Evolutionary conservation across 1,140 invertebrate genomes (phyloP).

Genomic region (Rhagoletis zephyria): DNA sequence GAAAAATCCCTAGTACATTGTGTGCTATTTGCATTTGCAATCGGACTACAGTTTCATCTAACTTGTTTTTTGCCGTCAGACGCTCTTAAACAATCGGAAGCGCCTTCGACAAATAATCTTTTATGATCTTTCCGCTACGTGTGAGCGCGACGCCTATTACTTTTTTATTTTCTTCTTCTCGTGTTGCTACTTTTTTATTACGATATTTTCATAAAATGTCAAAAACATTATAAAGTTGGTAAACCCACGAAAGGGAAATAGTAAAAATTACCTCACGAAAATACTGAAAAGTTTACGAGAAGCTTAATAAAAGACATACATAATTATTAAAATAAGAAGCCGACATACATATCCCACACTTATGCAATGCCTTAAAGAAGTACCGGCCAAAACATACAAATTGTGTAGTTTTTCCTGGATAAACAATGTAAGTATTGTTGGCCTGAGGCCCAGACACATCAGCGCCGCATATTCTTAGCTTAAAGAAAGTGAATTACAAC

Average conservation of each 20-base stretch:
- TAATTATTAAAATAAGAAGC: no score
- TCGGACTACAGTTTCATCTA: background rate
- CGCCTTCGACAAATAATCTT: slow-evolving; percentile 51
- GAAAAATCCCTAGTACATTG: background rate
- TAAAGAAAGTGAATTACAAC: no score
- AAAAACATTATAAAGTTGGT: background rate
- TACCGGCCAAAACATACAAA: no score
- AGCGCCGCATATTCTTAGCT: no score
- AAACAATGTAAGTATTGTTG: no score
- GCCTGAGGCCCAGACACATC: no score
- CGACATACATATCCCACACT: no score
- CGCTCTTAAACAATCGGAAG: slow-evolving; percentile 43
- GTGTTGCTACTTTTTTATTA: background rate
- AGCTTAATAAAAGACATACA: background rate
- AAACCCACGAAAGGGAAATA: background rate
- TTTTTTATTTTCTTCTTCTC: background rate
- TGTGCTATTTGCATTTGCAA: background rate
- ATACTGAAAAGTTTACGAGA: slow-evolving; percentile 17
- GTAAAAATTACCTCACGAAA: slow-evolving; percentile 40
- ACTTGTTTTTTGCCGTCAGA: background rate
- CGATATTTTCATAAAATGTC: slow-evolving; percentile 7
- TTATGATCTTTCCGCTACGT: slow-evolving; percentile 54
- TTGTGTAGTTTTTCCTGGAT: no score
- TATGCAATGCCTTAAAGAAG: no score
- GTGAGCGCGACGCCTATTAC: slow-evolving; percentile 16